Evolutionary conservation across 2,888 invertebrate species (phyloP).

Genomic region (Meandrusa payeni): DNA sequence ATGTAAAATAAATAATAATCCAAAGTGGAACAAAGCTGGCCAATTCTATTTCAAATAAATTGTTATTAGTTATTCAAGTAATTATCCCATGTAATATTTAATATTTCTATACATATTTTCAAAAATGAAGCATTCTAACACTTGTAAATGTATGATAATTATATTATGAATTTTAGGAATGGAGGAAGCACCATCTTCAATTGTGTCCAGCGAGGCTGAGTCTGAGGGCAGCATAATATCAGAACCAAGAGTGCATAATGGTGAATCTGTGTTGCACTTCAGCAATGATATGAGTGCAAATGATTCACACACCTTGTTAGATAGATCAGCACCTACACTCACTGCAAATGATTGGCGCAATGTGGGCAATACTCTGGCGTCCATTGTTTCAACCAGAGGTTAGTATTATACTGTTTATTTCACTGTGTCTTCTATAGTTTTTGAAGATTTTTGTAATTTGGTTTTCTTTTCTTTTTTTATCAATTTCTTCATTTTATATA

Average conservation of each 20-base stretch:
- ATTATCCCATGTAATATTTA: too few relatives aligned
- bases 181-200: slow-evolving; percentile 72
- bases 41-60: too few relatives aligned
- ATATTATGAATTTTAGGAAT: slow-evolving; percentile 46
- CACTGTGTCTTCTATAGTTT: too few relatives aligned
- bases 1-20: too few relatives aligned
- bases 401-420: slow-evolving; percentile 3
- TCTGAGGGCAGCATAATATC: slow-evolving; percentile 65
- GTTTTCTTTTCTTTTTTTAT: too few relatives aligned
- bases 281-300: slow-evolving; percentile 36
- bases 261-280: slow-evolving; percentile 31
- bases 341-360: slow-evolving; percentile 48
- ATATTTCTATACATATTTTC: too few relatives aligned
- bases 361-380: slow-evolving; percentile 45
- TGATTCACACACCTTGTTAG: slow-evolving; percentile 37
- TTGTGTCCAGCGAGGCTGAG: slow-evolving; percentile 73
- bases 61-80: too few relatives aligned
- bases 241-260: slow-evolving; percentile 51
- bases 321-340: slow-evolving; percentile 39
- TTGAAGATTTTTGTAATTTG: too few relatives aligned
- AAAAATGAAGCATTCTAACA: too few relatives aligned
- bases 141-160: background rate
- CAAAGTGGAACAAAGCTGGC: too few relatives aligned
- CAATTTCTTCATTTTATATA: too few relatives aligned
- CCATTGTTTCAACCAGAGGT: slow-evolving; percentile 64